These are phyloP conservation scores for Leptopterna dolabrata DNA, from an alignment of 2,888 invertebrate species.

Conservation along the genomic window DNA sequence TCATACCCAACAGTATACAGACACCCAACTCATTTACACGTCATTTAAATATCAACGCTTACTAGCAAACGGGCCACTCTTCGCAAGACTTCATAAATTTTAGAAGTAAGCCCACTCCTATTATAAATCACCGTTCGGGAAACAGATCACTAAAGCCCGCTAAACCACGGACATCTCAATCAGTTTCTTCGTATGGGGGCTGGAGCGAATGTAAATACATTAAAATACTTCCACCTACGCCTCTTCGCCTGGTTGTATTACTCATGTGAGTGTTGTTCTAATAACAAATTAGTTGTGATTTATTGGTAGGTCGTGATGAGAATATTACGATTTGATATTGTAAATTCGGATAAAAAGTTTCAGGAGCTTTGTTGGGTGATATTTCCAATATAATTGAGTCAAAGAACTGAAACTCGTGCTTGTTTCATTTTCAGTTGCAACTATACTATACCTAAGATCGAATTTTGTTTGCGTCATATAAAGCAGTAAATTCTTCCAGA, in stretches of 20 bases:
- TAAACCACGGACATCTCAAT: conserved; percentile 26
- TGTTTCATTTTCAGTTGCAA: too few species aligned
- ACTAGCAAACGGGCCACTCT: too few species aligned
- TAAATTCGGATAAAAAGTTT: neutral
- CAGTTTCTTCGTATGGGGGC: conserved; percentile 43
- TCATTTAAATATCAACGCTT: too few species aligned
- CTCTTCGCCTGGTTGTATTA: conserved; percentile 11
- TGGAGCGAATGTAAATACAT: neutral
- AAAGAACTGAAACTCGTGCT: too few species aligned
- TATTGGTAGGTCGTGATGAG: neutral
- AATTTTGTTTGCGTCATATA: too few species aligned
- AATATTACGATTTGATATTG: conserved; percentile 15
- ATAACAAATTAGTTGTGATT: neutral
- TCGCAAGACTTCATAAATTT: too few species aligned
- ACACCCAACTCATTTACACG: too few species aligned
- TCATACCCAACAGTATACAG: too few species aligned
- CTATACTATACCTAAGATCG: too few species aligned
- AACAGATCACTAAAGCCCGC: neutral
- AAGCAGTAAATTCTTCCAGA: too few species aligned
- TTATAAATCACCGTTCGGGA: conserved; percentile 1
- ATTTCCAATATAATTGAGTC: too few species aligned
- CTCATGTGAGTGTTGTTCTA: neutral
- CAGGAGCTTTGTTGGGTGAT: neutral
- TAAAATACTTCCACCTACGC: conserved; percentile 16
- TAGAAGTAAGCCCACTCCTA: too few species aligned